Base-by-base conservation (phyloP, 2,888 invertebrate genomes). In the Hirudinaria manillensis region DNA sequence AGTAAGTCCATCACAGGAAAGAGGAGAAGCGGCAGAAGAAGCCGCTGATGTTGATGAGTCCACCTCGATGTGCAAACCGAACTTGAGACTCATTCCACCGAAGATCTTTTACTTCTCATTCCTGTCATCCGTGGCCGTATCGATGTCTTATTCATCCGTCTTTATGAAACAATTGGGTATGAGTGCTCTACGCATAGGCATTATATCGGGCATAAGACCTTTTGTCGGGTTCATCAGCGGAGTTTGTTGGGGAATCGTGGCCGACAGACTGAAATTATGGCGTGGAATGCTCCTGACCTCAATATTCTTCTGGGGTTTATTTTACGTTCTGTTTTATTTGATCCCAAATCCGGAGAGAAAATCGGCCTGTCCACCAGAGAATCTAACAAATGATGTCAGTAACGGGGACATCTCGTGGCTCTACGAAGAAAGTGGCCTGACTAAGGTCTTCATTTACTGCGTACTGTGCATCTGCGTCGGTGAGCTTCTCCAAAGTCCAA, bases 21-120 rank as follows among this genome's bases (percentile, higher is more conserved):
- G 45, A 10, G 16, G 45, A 45, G 45, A 16, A 16, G 45, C 45
- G 16, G 45, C 10, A 45, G 16, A 45, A 10, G 45, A 45, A 45
- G 16, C 45, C 13, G 10, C 45, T 45, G 3, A n/a, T n/a, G n/a
- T 16, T 45, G 10, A 7, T 45, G 45, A 45, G 13, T 6, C 13
- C 16, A 45, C 45, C 16, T 45, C 13, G 45, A 45, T 45, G 13
- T 45, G 45, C 16, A 45, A 45, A 45, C 45, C 45, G 16, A 45
- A 45, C 45, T 45, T 2, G 36, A 36, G 74, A 24, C 71, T 77
- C 55, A 36, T 77, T n/a, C 55, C 72, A 19, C 51, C 65, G 36
- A 79, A 79, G 36, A 24, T 78, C 13, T 78, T 78, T 38, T 79
- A 75, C 61, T 76, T 79, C 65, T 29, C 75, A 1, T 79, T 79